Conservation (phyloP, 2,888 invertebrate species). For the Aphodius sticticus region DNA sequence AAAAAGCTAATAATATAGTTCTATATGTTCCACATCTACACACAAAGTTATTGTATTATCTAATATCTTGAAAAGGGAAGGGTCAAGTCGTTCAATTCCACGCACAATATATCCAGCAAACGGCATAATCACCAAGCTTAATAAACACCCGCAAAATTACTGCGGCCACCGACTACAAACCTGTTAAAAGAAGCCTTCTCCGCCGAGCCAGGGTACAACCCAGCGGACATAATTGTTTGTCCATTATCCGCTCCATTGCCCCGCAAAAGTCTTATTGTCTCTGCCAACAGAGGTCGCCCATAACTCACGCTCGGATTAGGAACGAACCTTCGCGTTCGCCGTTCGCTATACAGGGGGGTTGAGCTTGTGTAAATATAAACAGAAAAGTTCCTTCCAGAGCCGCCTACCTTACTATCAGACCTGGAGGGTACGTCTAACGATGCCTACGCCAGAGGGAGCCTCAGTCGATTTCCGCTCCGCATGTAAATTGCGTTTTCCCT, state of each 20-base stretch:
- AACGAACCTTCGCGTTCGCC: not conserved
- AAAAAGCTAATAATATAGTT: too few relatives aligned
- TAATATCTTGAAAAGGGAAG: too few relatives aligned
- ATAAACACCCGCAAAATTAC: not conserved
- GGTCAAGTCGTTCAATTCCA: too few relatives aligned
- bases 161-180: not conserved
- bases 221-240: not conserved
- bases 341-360: not conserved
- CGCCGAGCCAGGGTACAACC: not conserved
- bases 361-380: slow-evolving; percentile 21
- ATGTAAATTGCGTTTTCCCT: slow-evolving; percentile 33
- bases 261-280: slow-evolving; percentile 8
- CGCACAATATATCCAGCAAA: not conserved
- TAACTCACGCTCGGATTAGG: slow-evolving; percentile 5
- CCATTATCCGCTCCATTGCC: not conserved
- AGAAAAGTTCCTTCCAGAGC: slow-evolving; percentile 11
- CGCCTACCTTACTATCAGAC: slow-evolving; percentile 7
- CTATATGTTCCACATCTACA: too few relatives aligned
- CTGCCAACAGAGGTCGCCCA: not conserved
- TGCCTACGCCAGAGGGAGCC: slow-evolving; percentile 17
- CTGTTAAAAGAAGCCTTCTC: not conserved
- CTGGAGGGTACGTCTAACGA: not conserved
- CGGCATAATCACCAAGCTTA: not conserved
- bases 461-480: slow-evolving; percentile 30
- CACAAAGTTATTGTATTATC: too few relatives aligned